Conservation (phyloP, 2,797 vertebrate species). For the Apogon hyalosoma region DNA sequence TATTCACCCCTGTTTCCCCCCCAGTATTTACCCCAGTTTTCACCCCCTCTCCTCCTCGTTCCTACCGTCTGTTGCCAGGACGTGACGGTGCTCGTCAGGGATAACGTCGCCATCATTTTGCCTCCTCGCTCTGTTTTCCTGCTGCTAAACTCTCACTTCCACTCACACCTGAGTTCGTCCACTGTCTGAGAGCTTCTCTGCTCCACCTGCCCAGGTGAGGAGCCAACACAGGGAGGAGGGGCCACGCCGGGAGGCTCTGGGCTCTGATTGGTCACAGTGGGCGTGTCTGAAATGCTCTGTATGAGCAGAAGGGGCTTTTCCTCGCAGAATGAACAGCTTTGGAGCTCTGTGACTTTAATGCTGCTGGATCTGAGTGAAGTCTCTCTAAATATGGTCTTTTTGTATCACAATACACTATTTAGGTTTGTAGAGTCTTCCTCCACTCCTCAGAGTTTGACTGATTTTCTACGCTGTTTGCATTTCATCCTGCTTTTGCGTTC, state of each 20-base stretch:
- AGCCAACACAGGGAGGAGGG: constrained; percentile 55
- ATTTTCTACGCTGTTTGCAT: too few relatives aligned
- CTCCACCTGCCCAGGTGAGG: constrained; percentile 77
- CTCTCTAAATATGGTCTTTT: too few relatives aligned
- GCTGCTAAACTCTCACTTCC: not conserved
- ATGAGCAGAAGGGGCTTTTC: constrained; percentile 2
- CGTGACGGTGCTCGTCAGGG: constrained; percentile 69
- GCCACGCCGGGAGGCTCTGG: constrained; percentile 13
- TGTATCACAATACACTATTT: too few relatives aligned
- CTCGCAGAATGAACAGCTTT: not conserved
- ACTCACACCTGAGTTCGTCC: constrained; percentile 8
- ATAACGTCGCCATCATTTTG: constrained; percentile 81
- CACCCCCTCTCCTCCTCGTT: not conserved
- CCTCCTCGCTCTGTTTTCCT: constrained; percentile 31
- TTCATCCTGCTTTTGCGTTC: too few relatives aligned
- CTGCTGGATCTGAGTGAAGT: not conserved
- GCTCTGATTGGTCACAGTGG: constrained; percentile 49
- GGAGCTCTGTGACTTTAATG: not conserved
- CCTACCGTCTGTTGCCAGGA: constrained; percentile 82
- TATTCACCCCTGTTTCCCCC: too few relatives aligned
- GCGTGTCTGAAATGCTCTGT: too few relatives aligned
- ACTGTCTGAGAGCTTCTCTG: constrained; percentile 38
- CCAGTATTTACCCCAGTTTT: not conserved
- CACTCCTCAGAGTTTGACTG: too few relatives aligned
- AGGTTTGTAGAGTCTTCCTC: too few relatives aligned